Evolutionary conservation across 1,140 invertebrate genomes (phyloP).

Genomic region (Polypedilum pembai): DNA sequence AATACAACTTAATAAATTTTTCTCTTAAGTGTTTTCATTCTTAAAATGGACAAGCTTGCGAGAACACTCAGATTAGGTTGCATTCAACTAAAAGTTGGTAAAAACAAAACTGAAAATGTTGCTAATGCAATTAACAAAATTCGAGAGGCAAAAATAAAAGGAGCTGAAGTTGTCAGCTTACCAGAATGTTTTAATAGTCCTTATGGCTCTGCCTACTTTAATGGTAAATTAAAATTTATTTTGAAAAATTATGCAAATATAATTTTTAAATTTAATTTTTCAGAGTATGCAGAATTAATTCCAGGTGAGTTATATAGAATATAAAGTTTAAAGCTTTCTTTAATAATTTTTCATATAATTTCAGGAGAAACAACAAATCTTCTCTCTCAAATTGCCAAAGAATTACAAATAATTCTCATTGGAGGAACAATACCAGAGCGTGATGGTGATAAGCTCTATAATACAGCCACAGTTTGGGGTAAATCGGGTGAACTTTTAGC

Average conservation of each 20-base stretch:
- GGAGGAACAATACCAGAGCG: constrained; percentile 85
- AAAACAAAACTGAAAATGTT: constrained; percentile 70
- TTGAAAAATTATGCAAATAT: too few species aligned
- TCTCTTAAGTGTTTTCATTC: too few species aligned
- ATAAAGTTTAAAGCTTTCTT: too few species aligned
- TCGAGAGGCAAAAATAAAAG: constrained; percentile 57
- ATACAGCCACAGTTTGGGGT: constrained; percentile 76
- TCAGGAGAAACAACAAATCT: constrained; percentile 66
- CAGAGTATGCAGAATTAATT: constrained; percentile 76
- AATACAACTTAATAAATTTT: too few species aligned
- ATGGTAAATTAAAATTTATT: constrained; percentile 24
- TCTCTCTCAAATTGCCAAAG: constrained; percentile 66
- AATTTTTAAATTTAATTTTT: constrained; percentile 46
- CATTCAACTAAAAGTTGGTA: constrained; percentile 68
- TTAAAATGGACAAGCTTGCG: neutral
- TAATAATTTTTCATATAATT: too few species aligned
- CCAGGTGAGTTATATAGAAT: too few species aligned
- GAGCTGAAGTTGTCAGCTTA: constrained; percentile 69
- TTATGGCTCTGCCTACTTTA: constrained; percentile 66
- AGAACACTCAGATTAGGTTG: constrained; percentile 55
- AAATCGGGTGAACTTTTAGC: constrained; percentile 66
- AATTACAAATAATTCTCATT: constrained; percentile 71
- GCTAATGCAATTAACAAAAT: constrained; percentile 62
- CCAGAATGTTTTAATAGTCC: constrained; percentile 94
- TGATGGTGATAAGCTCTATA: constrained; percentile 41